Conservation (phyloP, 2,113 vertebrate genomes). For the Pristiophorus japonicus region DNA sequence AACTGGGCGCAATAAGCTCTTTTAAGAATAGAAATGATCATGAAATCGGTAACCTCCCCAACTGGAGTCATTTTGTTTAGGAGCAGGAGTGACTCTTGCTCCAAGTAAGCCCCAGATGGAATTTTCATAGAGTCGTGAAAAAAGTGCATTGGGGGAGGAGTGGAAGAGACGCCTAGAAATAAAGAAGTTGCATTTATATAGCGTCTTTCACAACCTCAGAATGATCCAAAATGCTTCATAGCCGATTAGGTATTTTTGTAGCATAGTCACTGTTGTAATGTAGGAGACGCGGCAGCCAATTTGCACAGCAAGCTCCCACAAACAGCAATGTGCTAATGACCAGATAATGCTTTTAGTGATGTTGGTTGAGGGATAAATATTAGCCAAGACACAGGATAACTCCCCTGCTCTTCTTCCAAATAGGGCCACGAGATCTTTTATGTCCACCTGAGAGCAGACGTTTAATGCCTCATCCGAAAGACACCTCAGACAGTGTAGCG, state of each 20-base stretch:
- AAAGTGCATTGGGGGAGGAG: neutral
- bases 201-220: neutral
- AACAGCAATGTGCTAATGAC: neutral
- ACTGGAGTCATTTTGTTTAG: neutral
- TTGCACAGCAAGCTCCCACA: neutral
- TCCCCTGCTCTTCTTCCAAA: neutral
- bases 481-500: neutral
- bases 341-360: neutral
- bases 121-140: neutral
- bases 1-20: neutral
- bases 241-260: neutral
- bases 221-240: neutral
- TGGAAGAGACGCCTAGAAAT: neutral
- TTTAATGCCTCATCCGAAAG: neutral
- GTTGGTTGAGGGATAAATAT: neutral
- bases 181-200: neutral
- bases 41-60: neutral
- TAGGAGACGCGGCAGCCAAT: neutral
- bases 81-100: neutral
- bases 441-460: neutral
- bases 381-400: neutral
- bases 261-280: neutral
- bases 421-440: neutral
- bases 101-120: neutral
- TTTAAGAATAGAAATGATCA: neutral